Percentiles rank a stretch among this genome's conserved stretches.
These are phyloP conservation scores for Anarhynchus alexandrinus DNA, from an alignment of 2,113 vertebrate genomes.

Conservation along the genomic window DNA sequence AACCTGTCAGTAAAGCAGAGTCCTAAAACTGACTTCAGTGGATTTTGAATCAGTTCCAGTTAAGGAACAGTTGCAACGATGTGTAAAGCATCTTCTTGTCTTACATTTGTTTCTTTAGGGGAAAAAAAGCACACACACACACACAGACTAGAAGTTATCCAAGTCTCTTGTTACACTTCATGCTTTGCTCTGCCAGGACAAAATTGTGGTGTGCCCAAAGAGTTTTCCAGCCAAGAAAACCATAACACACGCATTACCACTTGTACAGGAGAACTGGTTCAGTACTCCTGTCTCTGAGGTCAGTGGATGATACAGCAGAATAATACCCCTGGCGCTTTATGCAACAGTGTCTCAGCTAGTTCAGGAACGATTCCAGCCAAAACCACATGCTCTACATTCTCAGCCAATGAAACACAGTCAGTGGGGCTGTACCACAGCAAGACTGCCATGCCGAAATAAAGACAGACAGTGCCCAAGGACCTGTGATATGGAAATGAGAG, in stretches of 20 bases:
- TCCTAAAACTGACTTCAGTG: background rate
- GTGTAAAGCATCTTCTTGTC: background rate
- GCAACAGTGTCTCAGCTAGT: slow-evolving; percentile 2
- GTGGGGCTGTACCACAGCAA: background rate
- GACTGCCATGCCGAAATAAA: background rate
- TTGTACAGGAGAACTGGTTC: background rate
- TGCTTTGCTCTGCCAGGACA: background rate
- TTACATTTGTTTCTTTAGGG: background rate
- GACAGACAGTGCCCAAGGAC: background rate
- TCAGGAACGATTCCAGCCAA: background rate
- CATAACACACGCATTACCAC: background rate
- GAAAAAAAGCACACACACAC: rapidly evolving
- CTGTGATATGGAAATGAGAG: background rate
- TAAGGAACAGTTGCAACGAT: background rate
- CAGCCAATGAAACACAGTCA: slow-evolving; percentile 44
- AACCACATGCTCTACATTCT: slow-evolving; percentile 54
- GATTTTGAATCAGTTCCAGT: background rate
- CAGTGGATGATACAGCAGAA: slow-evolving; percentile 42
- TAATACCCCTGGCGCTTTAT: background rate
- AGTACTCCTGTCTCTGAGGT: slow-evolving; percentile 22
- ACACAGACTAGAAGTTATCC: background rate
- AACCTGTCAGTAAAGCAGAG: background rate
- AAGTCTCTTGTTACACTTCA: background rate
- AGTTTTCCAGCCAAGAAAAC: slow-evolving; percentile 18
- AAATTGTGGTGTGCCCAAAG: background rate